Evolutionary conservation across 1,140 invertebrate genomes (phyloP), one percentile per base, ranked within the genome.

Genomic region (Drosophila elegans): DNA sequence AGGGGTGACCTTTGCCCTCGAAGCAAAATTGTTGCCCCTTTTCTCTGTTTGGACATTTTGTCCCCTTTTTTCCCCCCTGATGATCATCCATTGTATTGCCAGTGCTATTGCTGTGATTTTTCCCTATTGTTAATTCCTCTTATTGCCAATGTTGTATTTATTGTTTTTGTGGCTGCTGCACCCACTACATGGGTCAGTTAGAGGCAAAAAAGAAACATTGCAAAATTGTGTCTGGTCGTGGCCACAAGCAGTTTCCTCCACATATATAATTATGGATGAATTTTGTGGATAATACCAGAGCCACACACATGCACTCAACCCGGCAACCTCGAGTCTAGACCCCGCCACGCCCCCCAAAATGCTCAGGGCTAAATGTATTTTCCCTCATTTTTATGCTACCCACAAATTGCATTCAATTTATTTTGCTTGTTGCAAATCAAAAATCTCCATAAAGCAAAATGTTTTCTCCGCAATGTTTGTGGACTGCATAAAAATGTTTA

Each of bases 341-440:
- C 57, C 7, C n/a, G n/a, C n/a, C 38, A 60, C 52, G 39, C 51
- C 69, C 52, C 55, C 36, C 7, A n/a, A 45, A 34, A 59, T 38
- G 52, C 36, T 38, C 38, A 39, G 66, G 77, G 51, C 77, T 27
- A 71, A 81, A 75, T 78, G 72, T 69, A 60, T 78, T 80, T 75
- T 71, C 16, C 49, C 82, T 85, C 82, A 82, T 78, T 86, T 86
- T 88, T 79, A 86, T 86, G 75, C 74, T 72, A 54, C 51, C 74
- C 82, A 86, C 83, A 86, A 86, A 86, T 86, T 86, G 83, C 75
- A 86, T 79, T 72, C 83, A 86, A 86, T 86, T 86, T 86, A 86
- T 86, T 86, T 86, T 49, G 83, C 82, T 86, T 86, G 82, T 86
- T 86, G 84, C 82, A 86, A 88, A 86, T 86, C 83, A 86, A 83